Evolutionary conservation across 1,140 invertebrate species (phyloP), one percentile per base, ranked within the genome.

Genomic region (Leucophenga varia): DNA sequence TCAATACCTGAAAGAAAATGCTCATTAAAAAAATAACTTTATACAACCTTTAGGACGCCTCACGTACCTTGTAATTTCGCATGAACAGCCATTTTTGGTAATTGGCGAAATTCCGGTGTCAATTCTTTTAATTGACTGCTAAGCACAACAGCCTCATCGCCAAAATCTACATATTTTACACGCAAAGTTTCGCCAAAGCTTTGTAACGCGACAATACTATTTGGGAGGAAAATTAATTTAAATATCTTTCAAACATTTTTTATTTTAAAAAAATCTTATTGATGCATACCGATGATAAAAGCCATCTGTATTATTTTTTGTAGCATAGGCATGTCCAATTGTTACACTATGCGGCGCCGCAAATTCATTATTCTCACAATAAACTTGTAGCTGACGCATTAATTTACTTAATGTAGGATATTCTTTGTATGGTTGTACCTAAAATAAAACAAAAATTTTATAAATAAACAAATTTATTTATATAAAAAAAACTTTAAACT

Each of bases 371-470:
- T 50, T 56, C 16, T 65, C 52, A 50, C 68, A 72, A 55, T 70
- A 56, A 3, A 45, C 54, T 35, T 74, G 71, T 44, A 74, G 43
- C 8, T 70, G 50, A 48, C 58, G 64, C 72, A 74, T 74, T 38
- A 74, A 28, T 22, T 41, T 43, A 40, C 58, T 56, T 22, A 74
- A 28, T 40, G 64, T 54, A 49, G 64, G 68, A 49, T 64, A 69
- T 42, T 52, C 59, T 40, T 72, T 64, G 43, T 74, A 74, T 5
- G 71, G 71, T 57, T 74, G 71, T 5, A 74, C 57, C 71, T 74
- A n/a, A n/a, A n/a, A 40, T 2, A 28, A 38, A 22, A 21, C 31
- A 14, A 2, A 0, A 42, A 32, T 14, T 28, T 19, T 21, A 21
- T 20, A 0, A 12, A 34, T 16, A 2, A 10, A 2, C 2, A 3